phyloP scores from a whole-genome alignment of 1,140 invertebrate species.

The Saxidomus purpurata region DNA sequence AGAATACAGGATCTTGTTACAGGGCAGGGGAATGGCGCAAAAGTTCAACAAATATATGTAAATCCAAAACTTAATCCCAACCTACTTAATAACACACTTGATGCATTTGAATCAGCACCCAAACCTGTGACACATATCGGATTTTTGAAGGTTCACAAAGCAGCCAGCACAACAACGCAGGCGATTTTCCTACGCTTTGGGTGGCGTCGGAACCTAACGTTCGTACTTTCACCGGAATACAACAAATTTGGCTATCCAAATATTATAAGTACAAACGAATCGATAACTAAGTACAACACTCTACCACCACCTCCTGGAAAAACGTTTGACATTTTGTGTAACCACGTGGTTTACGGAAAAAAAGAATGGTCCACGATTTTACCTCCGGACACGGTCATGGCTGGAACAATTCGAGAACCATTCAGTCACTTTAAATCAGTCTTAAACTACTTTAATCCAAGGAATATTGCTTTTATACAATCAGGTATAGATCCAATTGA shows the following conservation, averaged over 20 bases:
- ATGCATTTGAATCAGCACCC: background rate
- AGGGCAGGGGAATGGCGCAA: background rate
- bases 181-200: conserved; percentile 71
- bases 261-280: conserved; percentile 49
- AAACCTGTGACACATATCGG: conserved; percentile 44
- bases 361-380: conserved; percentile 49
- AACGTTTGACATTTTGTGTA: conserved; percentile 64
- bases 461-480: background rate
- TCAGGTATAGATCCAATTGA: background rate
- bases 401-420: conserved; percentile 68
- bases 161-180: conserved; percentile 68
- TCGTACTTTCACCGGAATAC: conserved; percentile 52
- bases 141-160: conserved; percentile 73
- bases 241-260: conserved; percentile 62
- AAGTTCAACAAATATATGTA: background rate
- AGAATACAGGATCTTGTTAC: background rate
- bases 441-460: conserved; percentile 58
- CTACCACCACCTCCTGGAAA: conserved; percentile 54
- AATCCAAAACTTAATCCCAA: no score
- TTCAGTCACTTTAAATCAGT: conserved; percentile 52
- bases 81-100: background rate
- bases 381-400: conserved; percentile 40
- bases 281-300: conserved; percentile 48
- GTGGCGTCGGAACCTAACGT: conserved; percentile 57
- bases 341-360: conserved; percentile 62